A percentile compares a stretch with the other conserved stretches of the same genome.
Conservation (phyloP, 2,113 vertebrate genomes). For the Platichthys flesus region DNA sequence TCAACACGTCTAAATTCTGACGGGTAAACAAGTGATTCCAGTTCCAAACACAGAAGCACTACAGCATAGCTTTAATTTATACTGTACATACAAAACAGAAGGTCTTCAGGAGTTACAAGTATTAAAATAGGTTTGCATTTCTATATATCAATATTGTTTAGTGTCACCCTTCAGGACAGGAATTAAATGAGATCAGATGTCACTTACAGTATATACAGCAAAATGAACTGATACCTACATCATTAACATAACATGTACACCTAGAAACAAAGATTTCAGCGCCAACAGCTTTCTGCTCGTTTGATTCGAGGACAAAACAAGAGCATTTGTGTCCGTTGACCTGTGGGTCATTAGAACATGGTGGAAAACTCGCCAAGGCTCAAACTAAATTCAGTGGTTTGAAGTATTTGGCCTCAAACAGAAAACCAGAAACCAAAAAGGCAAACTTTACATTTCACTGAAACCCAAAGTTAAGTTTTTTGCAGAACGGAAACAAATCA, state of each 20-base stretch:
- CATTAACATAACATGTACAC: constrained; percentile 33
- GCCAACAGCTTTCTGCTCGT: constrained; percentile 2
- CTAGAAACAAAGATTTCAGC: constrained; percentile 14
- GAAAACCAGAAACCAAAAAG: constrained; percentile 18
- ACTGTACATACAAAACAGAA: constrained; percentile 78
- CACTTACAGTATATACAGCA: constrained; percentile 67
- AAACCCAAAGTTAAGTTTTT: constrained; percentile 4
- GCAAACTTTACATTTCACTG: constrained; percentile 21
- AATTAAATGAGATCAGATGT: constrained; percentile 57
- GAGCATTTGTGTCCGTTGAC: background rate
- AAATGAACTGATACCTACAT: constrained; percentile 54
- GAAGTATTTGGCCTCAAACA: background rate
- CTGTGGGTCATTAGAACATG: background rate
- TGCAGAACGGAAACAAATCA: background rate
- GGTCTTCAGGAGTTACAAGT: constrained; percentile 73
- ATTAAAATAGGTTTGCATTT: constrained; percentile 80
- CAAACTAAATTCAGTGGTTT: background rate
- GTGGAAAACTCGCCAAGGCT: constrained; percentile 3
- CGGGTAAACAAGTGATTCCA: background rate
- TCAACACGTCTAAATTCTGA: too few relatives aligned
- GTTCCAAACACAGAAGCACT: constrained; percentile 54
- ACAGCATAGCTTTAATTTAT: constrained; percentile 78
- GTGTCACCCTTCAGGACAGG: constrained; percentile 58
- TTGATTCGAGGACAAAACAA: constrained; percentile 21
- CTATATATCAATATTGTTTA: constrained; percentile 70